Evolutionary conservation across 2,888 invertebrate species (phyloP).

Genomic region (Lamellibrachia satsuma): DNA sequence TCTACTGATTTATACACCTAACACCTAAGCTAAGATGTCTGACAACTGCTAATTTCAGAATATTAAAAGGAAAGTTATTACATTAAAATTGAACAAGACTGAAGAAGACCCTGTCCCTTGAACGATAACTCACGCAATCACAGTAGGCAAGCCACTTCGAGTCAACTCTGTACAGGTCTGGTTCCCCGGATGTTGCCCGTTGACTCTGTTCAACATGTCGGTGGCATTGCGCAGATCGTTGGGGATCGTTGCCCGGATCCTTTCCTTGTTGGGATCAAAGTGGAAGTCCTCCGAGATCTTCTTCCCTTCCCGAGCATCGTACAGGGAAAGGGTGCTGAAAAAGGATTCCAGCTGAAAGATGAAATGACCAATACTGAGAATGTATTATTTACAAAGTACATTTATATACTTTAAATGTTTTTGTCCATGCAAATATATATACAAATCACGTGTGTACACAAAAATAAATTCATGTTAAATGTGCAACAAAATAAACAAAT

Average conservation of each 20-base stretch:
- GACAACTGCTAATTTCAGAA: background rate
- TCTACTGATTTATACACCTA: too few species aligned
- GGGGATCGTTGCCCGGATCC: slow-evolving; percentile 59
- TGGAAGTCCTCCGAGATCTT: slow-evolving; percentile 94
- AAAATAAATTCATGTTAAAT: too few species aligned
- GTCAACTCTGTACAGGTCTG: slow-evolving; percentile 77
- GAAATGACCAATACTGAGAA: too few species aligned
- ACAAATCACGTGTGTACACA: too few species aligned
- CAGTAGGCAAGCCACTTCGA: slow-evolving; percentile 79
- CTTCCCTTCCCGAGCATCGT: slow-evolving; percentile 85
- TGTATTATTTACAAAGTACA: too few species aligned
- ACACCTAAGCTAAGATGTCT: too few species aligned
- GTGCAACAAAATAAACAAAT: too few species aligned
- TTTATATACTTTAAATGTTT: too few species aligned
- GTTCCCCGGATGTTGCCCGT: slow-evolving; percentile 54
- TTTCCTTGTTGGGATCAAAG: slow-evolving; percentile 60
- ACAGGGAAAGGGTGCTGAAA: slow-evolving; percentile 86
- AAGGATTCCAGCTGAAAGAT: slow-evolving; percentile 84
- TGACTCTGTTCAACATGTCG: slow-evolving; percentile 49
- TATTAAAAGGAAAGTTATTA: background rate
- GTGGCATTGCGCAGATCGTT: slow-evolving; percentile 49
- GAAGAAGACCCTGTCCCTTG: background rate
- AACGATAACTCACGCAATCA: slow-evolving; percentile 19
- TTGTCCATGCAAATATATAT: too few species aligned
- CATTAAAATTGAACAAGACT: background rate